Conservation (phyloP, 2,888 invertebrate species). For the Epistrophella euchroma region DNA sequence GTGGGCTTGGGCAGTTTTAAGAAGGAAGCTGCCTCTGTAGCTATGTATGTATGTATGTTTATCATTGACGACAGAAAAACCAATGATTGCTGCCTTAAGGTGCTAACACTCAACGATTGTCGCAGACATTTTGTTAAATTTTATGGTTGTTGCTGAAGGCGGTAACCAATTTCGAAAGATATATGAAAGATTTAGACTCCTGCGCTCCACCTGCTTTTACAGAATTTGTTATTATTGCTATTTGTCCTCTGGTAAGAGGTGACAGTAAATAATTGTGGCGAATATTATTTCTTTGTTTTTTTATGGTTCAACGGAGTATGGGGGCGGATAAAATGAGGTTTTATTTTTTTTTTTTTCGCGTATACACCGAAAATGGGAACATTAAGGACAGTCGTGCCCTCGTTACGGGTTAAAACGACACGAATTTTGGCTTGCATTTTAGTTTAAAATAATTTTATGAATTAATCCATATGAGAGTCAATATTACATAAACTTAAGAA, state of each 20-base stretch:
- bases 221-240: conserved; percentile 22
- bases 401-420: not conserved
- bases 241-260: conserved; percentile 49
- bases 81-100: conserved; percentile 37
- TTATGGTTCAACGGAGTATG: not conserved
- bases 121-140: conserved; percentile 31
- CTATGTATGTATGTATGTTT: no score
- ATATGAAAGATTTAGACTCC: conserved; percentile 20
- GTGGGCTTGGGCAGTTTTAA: conserved; percentile 32
- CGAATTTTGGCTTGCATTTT: not conserved
- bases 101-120: conserved; percentile 17
- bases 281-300: conserved; percentile 7
- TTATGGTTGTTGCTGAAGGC: conserved; percentile 35
- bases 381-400: not conserved
- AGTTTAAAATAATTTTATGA: not conserved
- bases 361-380: not conserved
- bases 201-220: conserved; percentile 51
- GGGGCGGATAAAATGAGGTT: not conserved
- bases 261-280: conserved; percentile 36
- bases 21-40: conserved; percentile 19
- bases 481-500: no score
- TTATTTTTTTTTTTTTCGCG: not conserved
- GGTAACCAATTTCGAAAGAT: conserved; percentile 4
- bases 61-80: conserved; percentile 45
- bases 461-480: not conserved